These are phyloP conservation scores for Solea senegalensis DNA, from an alignment of 2,113 vertebrate genomes.

Conservation along the genomic window DNA sequence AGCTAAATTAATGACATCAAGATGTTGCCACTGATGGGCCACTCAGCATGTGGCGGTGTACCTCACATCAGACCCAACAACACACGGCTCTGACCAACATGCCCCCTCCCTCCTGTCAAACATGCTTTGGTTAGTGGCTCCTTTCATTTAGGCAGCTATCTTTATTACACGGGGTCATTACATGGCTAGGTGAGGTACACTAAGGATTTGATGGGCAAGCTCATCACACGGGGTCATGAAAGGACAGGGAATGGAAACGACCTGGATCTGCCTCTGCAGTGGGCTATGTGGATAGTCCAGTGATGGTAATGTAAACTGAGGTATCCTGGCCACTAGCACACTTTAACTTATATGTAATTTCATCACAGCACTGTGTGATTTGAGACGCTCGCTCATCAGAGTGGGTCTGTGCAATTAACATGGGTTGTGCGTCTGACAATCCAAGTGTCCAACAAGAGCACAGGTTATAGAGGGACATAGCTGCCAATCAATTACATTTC, in stretches of 20 bases:
- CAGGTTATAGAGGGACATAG: conserved; percentile 15
- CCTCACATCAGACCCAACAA: conserved; percentile 60
- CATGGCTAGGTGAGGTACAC: conserved; percentile 76
- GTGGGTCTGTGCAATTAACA: conserved; percentile 53
- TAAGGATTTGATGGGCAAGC: conserved; percentile 68
- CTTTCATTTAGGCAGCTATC: conserved; percentile 72
- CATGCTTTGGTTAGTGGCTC: conserved; percentile 74
- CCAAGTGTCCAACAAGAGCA: conserved; percentile 14
- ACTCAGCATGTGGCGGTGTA: conserved; percentile 78
- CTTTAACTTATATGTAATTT: conserved; percentile 59
- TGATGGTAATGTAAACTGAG: conserved; percentile 77
- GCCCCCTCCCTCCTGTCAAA: conserved; percentile 77
- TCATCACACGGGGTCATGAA: conserved; percentile 78
- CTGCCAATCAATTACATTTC: conserved; percentile 14
- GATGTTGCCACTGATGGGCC: conserved; percentile 85
- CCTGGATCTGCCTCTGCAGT: conserved; percentile 33
- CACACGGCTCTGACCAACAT: conserved; percentile 25
- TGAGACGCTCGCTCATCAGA: conserved; percentile 72
- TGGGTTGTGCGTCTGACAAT: conserved; percentile 39
- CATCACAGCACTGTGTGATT: conserved; percentile 56
- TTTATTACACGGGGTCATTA: conserved; percentile 80
- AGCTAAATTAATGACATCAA: conserved; percentile 97
- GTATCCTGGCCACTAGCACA: conserved; percentile 38
- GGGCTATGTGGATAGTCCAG: conserved; percentile 35
- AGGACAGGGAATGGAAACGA: conserved; percentile 66